Percentiles rank a stretch among this genome's conserved stretches.
Evolutionary conservation across 1,140 invertebrate genomes (phyloP).

Genomic region (Aradophagus sp.): DNA sequence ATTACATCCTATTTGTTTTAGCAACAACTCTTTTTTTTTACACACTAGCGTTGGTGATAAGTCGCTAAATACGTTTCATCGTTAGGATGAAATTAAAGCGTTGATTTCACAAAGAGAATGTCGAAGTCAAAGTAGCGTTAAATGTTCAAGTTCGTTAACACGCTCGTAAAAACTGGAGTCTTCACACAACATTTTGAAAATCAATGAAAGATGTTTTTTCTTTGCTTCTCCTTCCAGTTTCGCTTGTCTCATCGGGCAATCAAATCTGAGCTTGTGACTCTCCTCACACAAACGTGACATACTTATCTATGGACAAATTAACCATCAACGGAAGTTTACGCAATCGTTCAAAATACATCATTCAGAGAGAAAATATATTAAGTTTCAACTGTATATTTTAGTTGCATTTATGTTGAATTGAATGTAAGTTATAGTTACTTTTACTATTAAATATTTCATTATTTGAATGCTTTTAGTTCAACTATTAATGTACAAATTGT

Average conservation of each 20-base stretch:
- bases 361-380: conserved; percentile 43
- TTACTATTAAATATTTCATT: conserved; percentile 32
- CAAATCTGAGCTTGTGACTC: conserved; percentile 12
- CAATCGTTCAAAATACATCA: conserved; percentile 16
- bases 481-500: conserved; percentile 17
- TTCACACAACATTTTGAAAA: not conserved
- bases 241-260: conserved; percentile 3
- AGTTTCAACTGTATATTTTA: conserved; percentile 32
- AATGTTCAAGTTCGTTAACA: no score
- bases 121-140: conserved; percentile 5
- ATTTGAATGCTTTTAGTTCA: no score
- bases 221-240: not conserved
- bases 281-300: conserved; percentile 3
- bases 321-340: conserved; percentile 7
- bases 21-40: conserved; percentile 40
- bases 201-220: no score
- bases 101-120: conserved; percentile 7
- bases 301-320: conserved; percentile 17
- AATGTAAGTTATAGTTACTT: conserved; percentile 44
- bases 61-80: conserved; percentile 30
- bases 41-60: conserved; percentile 34
- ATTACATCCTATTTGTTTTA: conserved; percentile 60
- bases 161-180: not conserved
- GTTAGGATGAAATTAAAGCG: conserved; percentile 25
- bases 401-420: conserved; percentile 15